phyloP scores from a whole-genome alignment of 1,140 invertebrate species.

The Aphidius gifuensis region DNA sequence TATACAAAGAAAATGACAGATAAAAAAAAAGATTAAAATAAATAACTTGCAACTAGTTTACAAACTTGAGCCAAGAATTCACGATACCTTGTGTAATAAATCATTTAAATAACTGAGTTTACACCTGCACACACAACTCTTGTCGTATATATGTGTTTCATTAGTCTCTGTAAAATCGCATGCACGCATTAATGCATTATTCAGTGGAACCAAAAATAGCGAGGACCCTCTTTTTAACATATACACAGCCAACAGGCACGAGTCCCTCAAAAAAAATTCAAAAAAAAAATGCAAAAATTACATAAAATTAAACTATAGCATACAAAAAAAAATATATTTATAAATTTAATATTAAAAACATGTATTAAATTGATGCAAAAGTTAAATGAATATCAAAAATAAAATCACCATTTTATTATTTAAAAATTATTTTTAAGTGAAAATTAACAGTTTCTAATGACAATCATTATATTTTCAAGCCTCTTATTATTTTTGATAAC shows the following conservation, averaged over 20 bases:
- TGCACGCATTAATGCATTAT: constrained; percentile 39
- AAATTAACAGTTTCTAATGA: no score
- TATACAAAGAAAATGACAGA: no score
- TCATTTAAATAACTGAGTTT: constrained; percentile 46
- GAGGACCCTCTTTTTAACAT: not conserved
- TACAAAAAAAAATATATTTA: not conserved
- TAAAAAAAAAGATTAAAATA: no score
- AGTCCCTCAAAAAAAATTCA: not conserved
- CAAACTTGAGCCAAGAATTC: constrained; percentile 26
- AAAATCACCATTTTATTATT: no score
- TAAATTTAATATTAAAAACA: constrained; percentile 8
- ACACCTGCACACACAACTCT: constrained; percentile 35
- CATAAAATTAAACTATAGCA: not conserved
- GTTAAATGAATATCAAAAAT: no score
- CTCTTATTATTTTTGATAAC: no score
- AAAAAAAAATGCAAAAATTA: not conserved
- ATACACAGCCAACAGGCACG: not conserved
- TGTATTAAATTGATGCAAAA: not conserved
- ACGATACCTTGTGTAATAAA: constrained; percentile 33
- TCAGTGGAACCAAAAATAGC: constrained; percentile 27
- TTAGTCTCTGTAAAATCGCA: constrained; percentile 35
- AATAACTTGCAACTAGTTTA: no score
- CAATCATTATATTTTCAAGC: no score
- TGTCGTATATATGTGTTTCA: constrained; percentile 23
- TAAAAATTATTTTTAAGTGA: no score